These are phyloP conservation scores for Conistra vaccinii DNA, from an alignment of 2,888 invertebrate species.

Conservation along the genomic window DNA sequence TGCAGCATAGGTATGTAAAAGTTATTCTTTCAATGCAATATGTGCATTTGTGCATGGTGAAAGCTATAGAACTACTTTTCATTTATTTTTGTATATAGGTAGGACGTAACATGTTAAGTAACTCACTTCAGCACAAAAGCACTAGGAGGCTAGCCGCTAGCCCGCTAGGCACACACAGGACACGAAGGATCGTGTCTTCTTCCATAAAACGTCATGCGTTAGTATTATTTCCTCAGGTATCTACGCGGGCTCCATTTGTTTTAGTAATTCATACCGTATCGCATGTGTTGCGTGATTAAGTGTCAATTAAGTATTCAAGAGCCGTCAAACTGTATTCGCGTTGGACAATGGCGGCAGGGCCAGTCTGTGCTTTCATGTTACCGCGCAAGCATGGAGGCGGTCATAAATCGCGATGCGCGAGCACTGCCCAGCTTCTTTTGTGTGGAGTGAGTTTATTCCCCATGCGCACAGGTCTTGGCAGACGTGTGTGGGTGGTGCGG, in stretches of 20 bases:
- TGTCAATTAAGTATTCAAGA: conserved; percentile 71
- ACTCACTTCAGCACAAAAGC: neutral
- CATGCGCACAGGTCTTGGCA: conserved; percentile 49
- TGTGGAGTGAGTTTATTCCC: conserved; percentile 59
- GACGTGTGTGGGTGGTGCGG: conserved; percentile 68
- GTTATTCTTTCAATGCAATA: neutral
- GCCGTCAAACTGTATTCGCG: conserved; percentile 65
- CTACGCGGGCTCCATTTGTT: conserved; percentile 14
- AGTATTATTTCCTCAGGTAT: conserved; percentile 12
- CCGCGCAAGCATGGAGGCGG: conserved; percentile 67
- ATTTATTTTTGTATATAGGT: neutral
- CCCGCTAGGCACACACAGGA: too few relatives aligned
- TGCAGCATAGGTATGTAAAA: neutral
- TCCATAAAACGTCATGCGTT: conserved; percentile 7
- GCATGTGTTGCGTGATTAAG: conserved; percentile 54
- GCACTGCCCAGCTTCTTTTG: conserved; percentile 65
- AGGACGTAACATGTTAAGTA: too few relatives aligned
- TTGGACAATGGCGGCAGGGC: conserved; percentile 64
- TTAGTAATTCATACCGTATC: conserved; percentile 37
- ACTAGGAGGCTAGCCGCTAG: neutral
- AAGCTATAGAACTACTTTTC: neutral
- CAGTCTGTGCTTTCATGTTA: conserved; percentile 70
- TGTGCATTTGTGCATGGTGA: too few relatives aligned
- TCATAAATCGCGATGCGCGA: conserved; percentile 75
- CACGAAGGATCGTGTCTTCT: neutral